Conservation (phyloP, 2,888 invertebrate species). For the Eumerus sabulonum region DNA sequence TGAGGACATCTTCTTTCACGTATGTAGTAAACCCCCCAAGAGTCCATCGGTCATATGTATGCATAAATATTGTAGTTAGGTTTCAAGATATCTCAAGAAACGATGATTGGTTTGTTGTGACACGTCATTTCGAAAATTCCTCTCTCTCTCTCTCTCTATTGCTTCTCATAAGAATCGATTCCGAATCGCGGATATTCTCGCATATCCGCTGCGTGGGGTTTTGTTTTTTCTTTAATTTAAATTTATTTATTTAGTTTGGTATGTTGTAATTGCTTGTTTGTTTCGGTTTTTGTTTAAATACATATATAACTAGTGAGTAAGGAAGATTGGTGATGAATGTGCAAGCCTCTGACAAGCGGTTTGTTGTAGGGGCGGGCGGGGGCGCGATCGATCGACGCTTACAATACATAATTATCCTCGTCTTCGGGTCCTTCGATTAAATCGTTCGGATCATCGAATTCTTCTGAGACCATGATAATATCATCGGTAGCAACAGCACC, state of each 20-base stretch:
- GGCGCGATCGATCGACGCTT: too few relatives aligned
- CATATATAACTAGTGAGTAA: slow-evolving; percentile 60
- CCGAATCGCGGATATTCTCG: too few relatives aligned
- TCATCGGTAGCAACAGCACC: slow-evolving; percentile 57
- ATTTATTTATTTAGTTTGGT: slow-evolving; percentile 53
- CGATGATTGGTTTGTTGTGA: too few relatives aligned
- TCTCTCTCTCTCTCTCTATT: too few relatives aligned
- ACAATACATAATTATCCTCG: slow-evolving; percentile 70
- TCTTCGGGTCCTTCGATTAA: slow-evolving; percentile 74
- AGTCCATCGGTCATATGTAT: too few relatives aligned
- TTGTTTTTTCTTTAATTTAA: slow-evolving; percentile 7
- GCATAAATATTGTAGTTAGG: too few relatives aligned
- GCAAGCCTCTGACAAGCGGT: slow-evolving; percentile 37
- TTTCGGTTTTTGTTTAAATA: slow-evolving; percentile 5
- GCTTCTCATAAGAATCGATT: slow-evolving; percentile 20
- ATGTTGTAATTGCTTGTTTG: slow-evolving; percentile 60
- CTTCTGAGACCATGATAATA: slow-evolving; percentile 70
- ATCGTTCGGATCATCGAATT: slow-evolving; percentile 73
- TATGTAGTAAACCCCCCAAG: too few relatives aligned
- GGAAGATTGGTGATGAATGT: slow-evolving; percentile 45
- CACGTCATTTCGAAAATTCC: too few relatives aligned
- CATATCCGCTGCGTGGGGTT: slow-evolving; percentile 10
- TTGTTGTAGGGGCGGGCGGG: too few relatives aligned
- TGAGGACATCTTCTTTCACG: too few relatives aligned
- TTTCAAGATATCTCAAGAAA: too few relatives aligned